phyloP scores from a whole-genome alignment of 2,888 invertebrate genomes.

The Brachylomia viminalis region DNA sequence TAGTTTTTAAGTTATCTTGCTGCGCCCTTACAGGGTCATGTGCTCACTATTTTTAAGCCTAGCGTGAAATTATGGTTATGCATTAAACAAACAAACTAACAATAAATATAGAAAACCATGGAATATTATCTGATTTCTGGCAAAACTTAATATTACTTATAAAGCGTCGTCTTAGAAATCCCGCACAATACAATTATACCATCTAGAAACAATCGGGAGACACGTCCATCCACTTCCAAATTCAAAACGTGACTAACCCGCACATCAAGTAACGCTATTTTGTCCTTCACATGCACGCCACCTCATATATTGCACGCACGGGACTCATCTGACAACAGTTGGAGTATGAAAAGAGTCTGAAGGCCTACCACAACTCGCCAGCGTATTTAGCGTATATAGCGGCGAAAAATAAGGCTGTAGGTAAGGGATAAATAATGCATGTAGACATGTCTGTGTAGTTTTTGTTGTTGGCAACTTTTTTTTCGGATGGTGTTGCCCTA shows the following conservation, averaged over 20 bases:
- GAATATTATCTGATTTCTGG: background rate
- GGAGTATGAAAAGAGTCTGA: slow-evolving; percentile 98
- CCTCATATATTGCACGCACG: slow-evolving; percentile 80
- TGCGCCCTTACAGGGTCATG: too few species aligned
- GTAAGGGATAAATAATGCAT: slow-evolving; percentile 84
- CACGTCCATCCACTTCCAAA: slow-evolving; percentile 49
- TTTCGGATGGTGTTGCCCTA: slow-evolving; percentile 11
- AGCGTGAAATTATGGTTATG: too few species aligned
- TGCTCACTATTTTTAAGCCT: too few species aligned
- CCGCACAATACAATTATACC: background rate
- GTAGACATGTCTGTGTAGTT: slow-evolving; percentile 24
- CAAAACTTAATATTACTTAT: background rate
- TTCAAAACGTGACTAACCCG: slow-evolving; percentile 82
- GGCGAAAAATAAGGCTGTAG: slow-evolving; percentile 97
- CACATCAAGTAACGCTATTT: slow-evolving; percentile 80
- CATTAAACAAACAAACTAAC: too few species aligned
- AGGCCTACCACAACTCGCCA: slow-evolving; percentile 98
- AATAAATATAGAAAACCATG: background rate
- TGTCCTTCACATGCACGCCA: slow-evolving; percentile 85
- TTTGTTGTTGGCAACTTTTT: slow-evolving; percentile 28
- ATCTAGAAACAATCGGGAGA: background rate
- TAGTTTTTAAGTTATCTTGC: too few species aligned
- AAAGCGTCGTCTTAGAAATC: background rate
- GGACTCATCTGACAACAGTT: slow-evolving; percentile 86
- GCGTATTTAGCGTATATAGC: slow-evolving; percentile 98